Base-by-base conservation (phyloP, 2,797 vertebrate genomes). In the Danio choprae region DNA sequence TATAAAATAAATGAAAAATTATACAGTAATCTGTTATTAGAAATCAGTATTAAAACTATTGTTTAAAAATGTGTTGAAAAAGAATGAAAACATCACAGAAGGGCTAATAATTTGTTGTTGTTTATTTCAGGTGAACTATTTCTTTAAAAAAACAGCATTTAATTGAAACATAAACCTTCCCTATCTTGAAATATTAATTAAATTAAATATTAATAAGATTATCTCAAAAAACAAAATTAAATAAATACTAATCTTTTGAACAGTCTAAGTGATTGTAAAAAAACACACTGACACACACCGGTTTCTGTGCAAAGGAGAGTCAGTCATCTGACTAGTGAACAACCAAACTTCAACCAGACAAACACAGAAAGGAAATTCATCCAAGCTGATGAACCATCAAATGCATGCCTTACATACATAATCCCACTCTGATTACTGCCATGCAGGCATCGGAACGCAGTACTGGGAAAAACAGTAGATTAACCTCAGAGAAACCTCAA, bases 351-450 rank as follows among this genome's bases (percentile, higher is more conserved):
- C 4, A 4, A 53, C 8, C 60, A 67, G 15, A 56, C 9, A 67
- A 58, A 58, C 40, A 67, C 51, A 44, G 18, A 44, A 77, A 50
- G 11, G 67, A 55, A 56, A 9, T 41, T 1, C n/a, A 44, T 18
- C 15, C 62, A 44, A 44, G 51, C 65, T 38, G 51, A 18, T 68
- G 58, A 58, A 59, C 11, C 16, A 46, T 16, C 40, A 44, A 72
- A 29, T 29, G 13, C 70, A 77, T 77, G 64, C 75, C 48, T 58
- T 77, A 48, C 20, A 77, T 11, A 58, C n/a, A 67, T 20, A 56
- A 1, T 62, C 58, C 75, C 40, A 38, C 41, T 58, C 63, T 55
- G 12, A 53, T 53, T 38, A 58, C 6, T 38, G 18, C 53, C 36
- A 22, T 72, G 18, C 41, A 15, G 53, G 40, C 5, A 29, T 29